These are phyloP conservation scores for Cantharis rufa DNA, from an alignment of 2,888 invertebrate genomes.

Conservation along the genomic window DNA sequence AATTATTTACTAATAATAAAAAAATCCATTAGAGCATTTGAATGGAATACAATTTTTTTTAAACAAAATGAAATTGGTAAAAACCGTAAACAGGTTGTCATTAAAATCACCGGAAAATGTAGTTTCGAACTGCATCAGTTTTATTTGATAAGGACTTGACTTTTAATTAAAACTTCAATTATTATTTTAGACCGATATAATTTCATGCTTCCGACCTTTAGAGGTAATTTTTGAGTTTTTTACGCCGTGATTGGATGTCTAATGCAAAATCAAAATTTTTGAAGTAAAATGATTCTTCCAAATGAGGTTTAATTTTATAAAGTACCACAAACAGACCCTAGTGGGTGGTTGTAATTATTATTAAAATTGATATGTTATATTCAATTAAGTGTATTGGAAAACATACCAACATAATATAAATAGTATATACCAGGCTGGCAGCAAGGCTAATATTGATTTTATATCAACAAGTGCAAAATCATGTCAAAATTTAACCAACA, in stretches of 20 bases:
- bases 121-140: no score
- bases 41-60: no score
- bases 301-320: not conserved
- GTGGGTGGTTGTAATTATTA: not conserved
- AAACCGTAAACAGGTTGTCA: no score
- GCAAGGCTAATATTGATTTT: not conserved
- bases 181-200: no score
- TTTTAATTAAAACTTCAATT: not conserved
- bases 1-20: no score
- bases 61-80: no score
- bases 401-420: not conserved
- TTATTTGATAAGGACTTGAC: not conserved
- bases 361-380: no score
- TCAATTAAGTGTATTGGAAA: not conserved
- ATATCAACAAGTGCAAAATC: slow-evolving; percentile 3
- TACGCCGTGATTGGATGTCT: no score
- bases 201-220: no score
- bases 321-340: not conserved
- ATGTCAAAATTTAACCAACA: not conserved
- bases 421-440: not conserved
- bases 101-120: no score
- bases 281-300: not conserved
- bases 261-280: not conserved
- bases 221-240: no score
- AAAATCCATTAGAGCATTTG: no score